Conservation (phyloP, 2,888 invertebrate species). For the Drosophila mimica region DNA sequence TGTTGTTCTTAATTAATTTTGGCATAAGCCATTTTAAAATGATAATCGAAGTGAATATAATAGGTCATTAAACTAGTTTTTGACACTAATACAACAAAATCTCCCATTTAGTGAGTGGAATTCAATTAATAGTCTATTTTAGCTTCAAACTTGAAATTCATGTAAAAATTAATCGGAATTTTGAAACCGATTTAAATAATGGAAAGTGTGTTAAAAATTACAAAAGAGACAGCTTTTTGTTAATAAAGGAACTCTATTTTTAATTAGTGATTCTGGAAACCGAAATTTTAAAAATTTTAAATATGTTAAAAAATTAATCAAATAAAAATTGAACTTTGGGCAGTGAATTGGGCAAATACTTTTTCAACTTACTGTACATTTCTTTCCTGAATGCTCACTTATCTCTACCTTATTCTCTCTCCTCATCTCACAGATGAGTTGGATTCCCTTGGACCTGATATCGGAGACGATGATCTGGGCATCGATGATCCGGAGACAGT, state of each 20-base stretch:
- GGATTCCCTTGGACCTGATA: constrained; percentile 67
- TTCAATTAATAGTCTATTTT: neutral
- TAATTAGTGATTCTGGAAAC: neutral
- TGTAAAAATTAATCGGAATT: too few species aligned
- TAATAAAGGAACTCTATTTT: too few species aligned
- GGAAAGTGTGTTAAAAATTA: neutral
- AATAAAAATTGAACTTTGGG: neutral
- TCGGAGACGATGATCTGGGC: constrained; percentile 60
- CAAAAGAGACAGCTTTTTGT: too few species aligned
- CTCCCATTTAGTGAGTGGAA: neutral
- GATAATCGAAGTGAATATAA: neutral
- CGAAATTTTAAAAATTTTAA: neutral
- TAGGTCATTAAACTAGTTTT: neutral
- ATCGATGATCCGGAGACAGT: constrained; percentile 88
- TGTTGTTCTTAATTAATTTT: too few species aligned
- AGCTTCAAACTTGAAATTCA: too few species aligned
- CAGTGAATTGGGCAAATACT: neutral
- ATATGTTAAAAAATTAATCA: neutral
- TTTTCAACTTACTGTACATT: neutral
- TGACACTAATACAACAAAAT: neutral
- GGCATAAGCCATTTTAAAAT: neutral
- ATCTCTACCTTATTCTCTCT: neutral
- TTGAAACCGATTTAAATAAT: too few species aligned
- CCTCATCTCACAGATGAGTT: constrained; percentile 57
- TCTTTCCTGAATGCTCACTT: neutral